These are phyloP conservation scores for Ceratosolen fusciceps DNA, from an alignment of 1,140 invertebrate genomes.

Conservation along the genomic window DNA sequence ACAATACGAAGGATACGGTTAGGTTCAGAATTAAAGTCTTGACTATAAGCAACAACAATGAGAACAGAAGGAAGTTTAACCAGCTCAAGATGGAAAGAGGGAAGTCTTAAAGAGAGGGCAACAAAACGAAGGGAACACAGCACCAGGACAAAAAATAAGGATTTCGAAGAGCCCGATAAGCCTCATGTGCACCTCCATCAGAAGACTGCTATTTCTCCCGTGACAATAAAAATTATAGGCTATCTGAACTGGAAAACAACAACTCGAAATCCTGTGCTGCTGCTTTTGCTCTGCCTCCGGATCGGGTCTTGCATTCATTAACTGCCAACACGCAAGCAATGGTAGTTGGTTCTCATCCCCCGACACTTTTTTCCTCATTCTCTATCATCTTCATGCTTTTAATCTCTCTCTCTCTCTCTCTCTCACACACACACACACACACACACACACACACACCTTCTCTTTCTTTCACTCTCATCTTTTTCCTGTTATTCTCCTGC, in stretches of 20 bases:
- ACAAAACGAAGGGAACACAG: constrained; percentile 68
- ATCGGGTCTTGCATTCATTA: constrained; percentile 78
- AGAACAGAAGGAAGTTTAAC: constrained; percentile 10
- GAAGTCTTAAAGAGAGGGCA: constrained; percentile 60
- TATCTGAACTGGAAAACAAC: constrained; percentile 77
- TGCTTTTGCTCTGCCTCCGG: constrained; percentile 56
- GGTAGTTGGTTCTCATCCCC: constrained; percentile 54
- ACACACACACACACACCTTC: background rate
- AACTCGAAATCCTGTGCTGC: constrained; percentile 66
- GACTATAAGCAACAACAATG: constrained; percentile 36
- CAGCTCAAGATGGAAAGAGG: constrained; percentile 13
- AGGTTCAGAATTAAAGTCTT: constrained; percentile 39
- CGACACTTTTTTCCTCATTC: constrained; percentile 20
- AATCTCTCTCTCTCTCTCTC: too few species aligned
- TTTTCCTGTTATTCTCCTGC: background rate
- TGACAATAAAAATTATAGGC: constrained; percentile 79
- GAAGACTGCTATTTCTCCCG: constrained; percentile 72
- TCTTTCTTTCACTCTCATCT: background rate
- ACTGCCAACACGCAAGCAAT: constrained; percentile 73
- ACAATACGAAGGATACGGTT: constrained; percentile 16
- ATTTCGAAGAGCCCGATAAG: constrained; percentile 64
- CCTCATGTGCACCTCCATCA: constrained; percentile 50
- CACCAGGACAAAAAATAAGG: constrained; percentile 66
- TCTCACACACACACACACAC: too few species aligned
- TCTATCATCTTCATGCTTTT: background rate